Conservation (phyloP, 2,113 vertebrate genomes). For the Alethe diademata region DNA sequence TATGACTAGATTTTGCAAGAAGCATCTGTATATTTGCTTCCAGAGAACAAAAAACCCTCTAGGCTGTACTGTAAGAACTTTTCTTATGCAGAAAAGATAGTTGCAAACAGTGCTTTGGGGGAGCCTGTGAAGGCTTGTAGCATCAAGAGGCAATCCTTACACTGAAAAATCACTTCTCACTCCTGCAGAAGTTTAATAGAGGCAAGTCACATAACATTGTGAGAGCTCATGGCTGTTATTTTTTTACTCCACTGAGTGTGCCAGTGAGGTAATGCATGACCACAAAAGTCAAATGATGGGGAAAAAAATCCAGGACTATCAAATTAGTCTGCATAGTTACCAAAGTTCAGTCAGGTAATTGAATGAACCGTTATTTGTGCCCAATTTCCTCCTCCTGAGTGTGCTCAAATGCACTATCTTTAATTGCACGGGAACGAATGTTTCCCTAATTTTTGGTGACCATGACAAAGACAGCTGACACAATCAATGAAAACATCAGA, state of each 20-base stretch:
- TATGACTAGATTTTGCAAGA: neutral
- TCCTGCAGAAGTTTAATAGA: neutral
- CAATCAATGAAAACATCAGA: neutral
- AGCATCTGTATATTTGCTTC: neutral
- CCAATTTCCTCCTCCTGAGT: neutral
- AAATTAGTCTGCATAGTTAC: neutral
- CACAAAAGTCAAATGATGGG: neutral
- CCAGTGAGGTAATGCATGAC: neutral
- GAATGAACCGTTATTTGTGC: neutral
- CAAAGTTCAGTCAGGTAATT: neutral
- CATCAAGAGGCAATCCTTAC: neutral
- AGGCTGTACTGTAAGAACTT: neutral
- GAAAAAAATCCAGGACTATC: neutral
- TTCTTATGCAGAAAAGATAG: neutral
- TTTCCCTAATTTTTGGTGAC: neutral
- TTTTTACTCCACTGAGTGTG: neutral
- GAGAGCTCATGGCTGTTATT: neutral
- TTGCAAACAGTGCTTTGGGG: neutral
- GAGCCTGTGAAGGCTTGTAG: neutral
- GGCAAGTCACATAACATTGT: neutral
- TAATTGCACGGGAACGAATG: neutral
- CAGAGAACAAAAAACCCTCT: neutral
- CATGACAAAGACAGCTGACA: neutral
- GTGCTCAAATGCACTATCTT: neutral
- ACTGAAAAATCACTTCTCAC: neutral